These are phyloP conservation scores for Apoderus coryli DNA, from an alignment of 2,888 invertebrate genomes.

Conservation along the genomic window DNA sequence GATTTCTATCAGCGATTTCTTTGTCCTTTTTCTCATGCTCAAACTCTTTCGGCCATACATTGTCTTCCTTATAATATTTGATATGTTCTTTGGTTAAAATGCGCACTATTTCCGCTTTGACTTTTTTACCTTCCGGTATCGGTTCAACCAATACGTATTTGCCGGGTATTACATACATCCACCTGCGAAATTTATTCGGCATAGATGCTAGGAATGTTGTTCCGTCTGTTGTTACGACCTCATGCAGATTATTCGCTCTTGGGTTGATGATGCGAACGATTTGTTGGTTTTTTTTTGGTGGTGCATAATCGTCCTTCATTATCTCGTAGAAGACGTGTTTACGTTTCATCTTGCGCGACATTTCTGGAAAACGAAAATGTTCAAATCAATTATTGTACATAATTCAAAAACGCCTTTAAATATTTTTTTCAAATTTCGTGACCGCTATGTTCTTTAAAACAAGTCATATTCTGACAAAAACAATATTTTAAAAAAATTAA, in stretches of 20 bases:
- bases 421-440: too few species aligned
- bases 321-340: constrained; percentile 72
- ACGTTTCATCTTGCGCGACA: constrained; percentile 64
- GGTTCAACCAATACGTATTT: constrained; percentile 79
- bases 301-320: constrained; percentile 54
- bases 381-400: background rate
- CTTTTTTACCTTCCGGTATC: constrained; percentile 86
- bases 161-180: constrained; percentile 87
- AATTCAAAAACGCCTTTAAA: background rate
- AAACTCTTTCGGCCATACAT: constrained; percentile 40
- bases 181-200: constrained; percentile 87
- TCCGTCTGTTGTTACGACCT: constrained; percentile 52
- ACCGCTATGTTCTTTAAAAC: too few species aligned
- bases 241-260: constrained; percentile 86
- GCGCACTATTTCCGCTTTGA: constrained; percentile 79
- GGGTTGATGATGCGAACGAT: constrained; percentile 65
- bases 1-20: constrained; percentile 22
- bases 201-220: constrained; percentile 74
- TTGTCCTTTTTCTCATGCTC: constrained; percentile 15
- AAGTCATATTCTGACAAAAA: too few species aligned
- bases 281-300: constrained; percentile 59
- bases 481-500: too few species aligned
- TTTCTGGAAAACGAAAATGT: constrained; percentile 33
- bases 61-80: constrained; percentile 47
- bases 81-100: constrained; percentile 54